Evolutionary conservation across 2,888 invertebrate species (phyloP).

Genomic region (Yponomeuta malinellus): DNA sequence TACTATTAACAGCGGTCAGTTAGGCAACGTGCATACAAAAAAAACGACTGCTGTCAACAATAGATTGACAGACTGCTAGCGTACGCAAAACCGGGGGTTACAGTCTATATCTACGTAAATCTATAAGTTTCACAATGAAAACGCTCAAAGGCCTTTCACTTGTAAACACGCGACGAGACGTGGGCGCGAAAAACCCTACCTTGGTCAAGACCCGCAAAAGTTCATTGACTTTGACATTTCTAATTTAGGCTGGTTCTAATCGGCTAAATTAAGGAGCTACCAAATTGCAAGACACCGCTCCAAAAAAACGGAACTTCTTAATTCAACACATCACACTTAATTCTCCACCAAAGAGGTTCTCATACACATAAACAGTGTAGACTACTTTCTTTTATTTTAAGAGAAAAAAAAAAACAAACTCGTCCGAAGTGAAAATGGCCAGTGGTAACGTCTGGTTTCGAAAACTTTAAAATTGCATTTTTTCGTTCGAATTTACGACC

Average conservation of each 20-base stretch:
- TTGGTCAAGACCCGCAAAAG: conserved; percentile 14
- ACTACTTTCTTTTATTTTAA: conserved; percentile 23
- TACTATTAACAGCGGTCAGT: too few species aligned
- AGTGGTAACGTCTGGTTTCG: neutral
- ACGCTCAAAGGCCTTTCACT: neutral
- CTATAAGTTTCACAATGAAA: neutral
- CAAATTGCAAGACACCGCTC: neutral
- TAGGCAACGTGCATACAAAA: too few species aligned
- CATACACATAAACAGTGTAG: conserved; percentile 16
- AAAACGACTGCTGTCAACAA: too few species aligned
- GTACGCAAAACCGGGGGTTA: too few species aligned
- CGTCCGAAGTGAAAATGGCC: conserved; percentile 22
- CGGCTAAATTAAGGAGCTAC: conserved; percentile 5
- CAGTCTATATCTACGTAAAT: neutral
- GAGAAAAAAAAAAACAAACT: conserved; percentile 22
- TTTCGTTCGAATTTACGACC: neutral
- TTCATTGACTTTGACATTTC: conserved; percentile 25
- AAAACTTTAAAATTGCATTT: neutral
- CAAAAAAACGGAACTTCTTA: neutral
- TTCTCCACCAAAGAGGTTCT: conserved; percentile 18
- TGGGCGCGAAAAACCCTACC: conserved; percentile 29
- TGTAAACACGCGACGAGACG: conserved; percentile 15
- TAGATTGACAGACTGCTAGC: too few species aligned
- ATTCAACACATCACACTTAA: neutral
- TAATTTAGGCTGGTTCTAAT: conserved; percentile 22